Evolutionary conservation across 2,888 invertebrate species (phyloP).

Genomic region (Thumatha senex): DNA sequence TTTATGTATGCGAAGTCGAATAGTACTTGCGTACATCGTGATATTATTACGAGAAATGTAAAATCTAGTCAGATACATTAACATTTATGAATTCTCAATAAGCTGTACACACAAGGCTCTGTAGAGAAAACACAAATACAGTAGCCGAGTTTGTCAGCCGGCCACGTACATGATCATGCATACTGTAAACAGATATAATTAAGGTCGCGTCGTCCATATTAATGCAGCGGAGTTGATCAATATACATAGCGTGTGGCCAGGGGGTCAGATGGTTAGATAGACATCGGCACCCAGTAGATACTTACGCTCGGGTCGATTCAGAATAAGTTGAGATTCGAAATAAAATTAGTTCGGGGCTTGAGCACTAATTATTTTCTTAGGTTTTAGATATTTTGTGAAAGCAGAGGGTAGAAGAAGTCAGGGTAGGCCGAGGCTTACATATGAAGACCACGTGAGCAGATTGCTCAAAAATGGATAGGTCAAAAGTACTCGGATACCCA

Average conservation of each 20-base stretch:
- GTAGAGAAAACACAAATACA: constrained; percentile 28
- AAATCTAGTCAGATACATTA: background rate
- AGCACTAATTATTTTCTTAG: constrained; percentile 32
- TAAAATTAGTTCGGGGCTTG: constrained; percentile 34
- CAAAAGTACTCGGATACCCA: too few relatives aligned
- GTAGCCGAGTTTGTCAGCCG: constrained; percentile 25
- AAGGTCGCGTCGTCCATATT: constrained; percentile 62
- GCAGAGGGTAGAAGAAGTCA: too few relatives aligned
- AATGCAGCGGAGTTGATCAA: constrained; percentile 58
- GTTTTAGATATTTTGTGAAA: constrained; percentile 14
- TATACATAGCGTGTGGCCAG: constrained; percentile 52
- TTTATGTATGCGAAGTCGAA: constrained; percentile 6
- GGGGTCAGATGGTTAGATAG: constrained; percentile 59
- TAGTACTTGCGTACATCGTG: too few relatives aligned
- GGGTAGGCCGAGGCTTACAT: too few relatives aligned
- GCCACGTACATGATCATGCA: constrained; percentile 56
- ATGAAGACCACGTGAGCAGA: too few relatives aligned
- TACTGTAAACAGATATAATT: constrained; percentile 68
- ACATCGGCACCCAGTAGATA: constrained; percentile 41
- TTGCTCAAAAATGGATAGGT: too few relatives aligned
- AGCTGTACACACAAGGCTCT: constrained; percentile 21
- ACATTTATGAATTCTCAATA: constrained; percentile 9
- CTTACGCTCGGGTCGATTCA: constrained; percentile 35
- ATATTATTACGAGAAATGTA: too few relatives aligned
- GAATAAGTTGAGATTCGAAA: constrained; percentile 41